Evolutionary conservation across 1,140 invertebrate genomes (phyloP), one percentile per base, ranked within the genome.

Genomic region (Contarinia nasturtii): DNA sequence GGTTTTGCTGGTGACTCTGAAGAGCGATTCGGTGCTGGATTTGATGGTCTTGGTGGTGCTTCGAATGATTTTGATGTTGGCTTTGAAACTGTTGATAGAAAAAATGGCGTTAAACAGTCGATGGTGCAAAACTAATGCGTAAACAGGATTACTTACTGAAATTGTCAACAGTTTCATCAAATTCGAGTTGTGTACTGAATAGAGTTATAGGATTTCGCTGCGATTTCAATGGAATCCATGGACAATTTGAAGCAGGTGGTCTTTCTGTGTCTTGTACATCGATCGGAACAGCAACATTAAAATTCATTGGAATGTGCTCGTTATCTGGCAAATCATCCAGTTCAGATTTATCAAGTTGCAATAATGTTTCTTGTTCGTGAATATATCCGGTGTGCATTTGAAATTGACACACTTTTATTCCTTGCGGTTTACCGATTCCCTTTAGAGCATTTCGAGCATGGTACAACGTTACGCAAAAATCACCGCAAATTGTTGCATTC

Each of bases 381-480:
- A 92, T 75, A 57, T 86, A 92, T 21, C 88, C 89, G 17, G 88
- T 87, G 59, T 92, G 82, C 54, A 94, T 82, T 65, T 89, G 82
- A 2, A 93, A 58, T 49, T 89, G 80, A 21, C 87, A 80, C 52
- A 94, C 88, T 61, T 86, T 88, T 49, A 92, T 82, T 7, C 86
- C 82, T 19, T 83, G 85, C 10, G 81, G 71, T 55, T 84, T 80
- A 38, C 84, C 84, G 52, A 85, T 79, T 12, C 80, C 76, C 11
- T 80, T 80, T 11, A 91, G 71, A 33, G 86, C 84, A 57, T 89
- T 79, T 2, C 90, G 72, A 4, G 89, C 88, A 68, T 95, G 91
- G 58, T 80, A 86, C 8, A 86, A 67, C 22, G 80, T 68, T 33
- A 94, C 61, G 2, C 80, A 81, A 21, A 94, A 76, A 63, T 96